Base-by-base conservation (phyloP, 2,113 vertebrate species). In the Felis chaus region DNA sequence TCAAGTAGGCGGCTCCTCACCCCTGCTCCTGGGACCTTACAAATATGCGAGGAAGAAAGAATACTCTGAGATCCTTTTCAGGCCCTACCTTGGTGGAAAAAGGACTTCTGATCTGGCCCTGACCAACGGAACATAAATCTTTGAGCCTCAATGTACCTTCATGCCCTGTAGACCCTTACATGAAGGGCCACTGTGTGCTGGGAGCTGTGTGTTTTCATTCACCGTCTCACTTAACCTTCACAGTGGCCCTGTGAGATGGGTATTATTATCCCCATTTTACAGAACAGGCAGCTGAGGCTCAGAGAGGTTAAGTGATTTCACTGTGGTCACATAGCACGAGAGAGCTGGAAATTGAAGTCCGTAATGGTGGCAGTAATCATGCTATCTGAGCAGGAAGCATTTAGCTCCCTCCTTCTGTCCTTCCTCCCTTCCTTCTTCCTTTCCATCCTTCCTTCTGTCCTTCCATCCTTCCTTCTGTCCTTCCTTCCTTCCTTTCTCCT, bases 71-170 rank as follows among this genome's bases (percentile, higher is more conserved):
- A 45, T 19, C 31, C 10, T 10, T 6, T 25, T 31, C 33, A 41
- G 83, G 15, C 36, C 27, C 25, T 5, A n/a, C 29, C 41, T 48
- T 3, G 7, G 45, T 6, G 39, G 83, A 25, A 76, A 74, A 61
- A 79, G 53, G 53, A 27, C 11, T 33, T 39, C 39, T 4, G 36
- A n/a, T 45, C 6, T 5, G 5, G 65, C 74, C 11, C 82, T 16
- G 31, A 39, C 7, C 27, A 21, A 41, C 0, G 21, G 36, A 68
- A 25, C 31, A n/a, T 36, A 57, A 36, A 31, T 25, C 25, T 74
- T 4, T 4, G 13, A 87, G 50, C 13, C n/a, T 33, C 66, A 3
- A 0, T 7, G 41, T 3, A 31, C 27, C 45, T 45, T 15, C 0
- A 5, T 31, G 82, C 65, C 91, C 27, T 0, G 5, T 33, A 3